Evolutionary conservation across 2,888 invertebrate genomes (phyloP).

Genomic region (Coelinius sp.): DNA sequence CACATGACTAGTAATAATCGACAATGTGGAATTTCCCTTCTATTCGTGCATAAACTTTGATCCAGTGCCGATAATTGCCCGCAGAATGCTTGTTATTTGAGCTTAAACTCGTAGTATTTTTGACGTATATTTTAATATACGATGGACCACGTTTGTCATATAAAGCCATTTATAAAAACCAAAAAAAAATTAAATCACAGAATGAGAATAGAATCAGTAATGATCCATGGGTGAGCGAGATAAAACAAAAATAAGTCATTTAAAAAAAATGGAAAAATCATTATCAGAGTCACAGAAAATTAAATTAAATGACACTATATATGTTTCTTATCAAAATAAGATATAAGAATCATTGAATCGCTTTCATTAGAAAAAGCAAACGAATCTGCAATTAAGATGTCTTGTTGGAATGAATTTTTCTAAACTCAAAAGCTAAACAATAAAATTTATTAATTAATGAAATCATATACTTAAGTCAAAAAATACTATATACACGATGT

Average conservation of each 20-base stretch:
- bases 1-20: background rate
- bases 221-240: background rate
- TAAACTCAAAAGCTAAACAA: conserved; percentile 37
- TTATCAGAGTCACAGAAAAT: background rate
- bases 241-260: background rate
- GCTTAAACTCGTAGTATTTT: conserved; percentile 42
- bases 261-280: conserved; percentile 2
- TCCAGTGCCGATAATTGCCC: conserved; percentile 9
- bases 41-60: conserved; percentile 17
- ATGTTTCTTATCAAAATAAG: background rate
- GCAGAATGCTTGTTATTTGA: conserved; percentile 29
- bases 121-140: conserved; percentile 49
- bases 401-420: conserved; percentile 29
- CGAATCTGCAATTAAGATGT: background rate
- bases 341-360: background rate
- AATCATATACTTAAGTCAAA: conserved; percentile 18
- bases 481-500: conserved; percentile 28
- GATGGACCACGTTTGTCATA: conserved; percentile 67
- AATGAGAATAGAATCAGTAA: conserved; percentile 12
- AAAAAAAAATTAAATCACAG: conserved; percentile 20
- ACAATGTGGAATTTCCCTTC: conserved; percentile 14
- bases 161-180: conserved; percentile 57
- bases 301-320: background rate
- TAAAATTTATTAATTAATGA: conserved; percentile 24
- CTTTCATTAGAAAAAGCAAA: background rate